Conservation (phyloP, 2,888 invertebrate genomes). For the Unio delphinus region DNA sequence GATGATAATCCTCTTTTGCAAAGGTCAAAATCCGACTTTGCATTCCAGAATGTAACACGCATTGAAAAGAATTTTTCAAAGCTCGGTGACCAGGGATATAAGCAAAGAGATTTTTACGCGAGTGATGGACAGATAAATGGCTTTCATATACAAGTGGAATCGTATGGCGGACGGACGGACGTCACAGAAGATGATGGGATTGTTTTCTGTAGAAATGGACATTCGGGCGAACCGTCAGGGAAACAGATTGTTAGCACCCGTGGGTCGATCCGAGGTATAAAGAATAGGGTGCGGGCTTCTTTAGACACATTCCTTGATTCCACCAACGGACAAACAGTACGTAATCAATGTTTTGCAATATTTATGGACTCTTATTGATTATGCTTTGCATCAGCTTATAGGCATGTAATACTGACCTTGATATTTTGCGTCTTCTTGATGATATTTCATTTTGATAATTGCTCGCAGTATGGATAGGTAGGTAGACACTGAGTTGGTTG, state of each 20-base stretch:
- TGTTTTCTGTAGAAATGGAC: slow-evolving; percentile 55
- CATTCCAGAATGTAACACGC: slow-evolving; percentile 21
- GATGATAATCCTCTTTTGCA: no score
- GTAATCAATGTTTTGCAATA: slow-evolving; percentile 6
- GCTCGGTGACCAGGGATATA: slow-evolving; percentile 18
- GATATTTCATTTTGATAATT: no score
- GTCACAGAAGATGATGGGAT: slow-evolving; percentile 30
- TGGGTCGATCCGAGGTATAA: slow-evolving; percentile 93
- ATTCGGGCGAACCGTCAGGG: slow-evolving; percentile 52
- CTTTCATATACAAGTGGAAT: slow-evolving; percentile 10
- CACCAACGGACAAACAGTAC: slow-evolving; percentile 28
- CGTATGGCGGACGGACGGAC: slow-evolving; percentile 6
- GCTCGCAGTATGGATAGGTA: no score
- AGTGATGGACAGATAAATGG: neutral
- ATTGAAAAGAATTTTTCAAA: slow-evolving; percentile 38
- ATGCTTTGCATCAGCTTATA: no score
- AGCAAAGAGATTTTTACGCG: slow-evolving; percentile 7
- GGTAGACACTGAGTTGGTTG: no score
- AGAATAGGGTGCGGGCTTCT: slow-evolving; percentile 93
- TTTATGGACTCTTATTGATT: no score
- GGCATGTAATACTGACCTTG: no score
- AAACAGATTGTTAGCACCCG: slow-evolving; percentile 85
- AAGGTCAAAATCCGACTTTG: slow-evolving; percentile 14
- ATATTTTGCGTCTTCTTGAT: no score
- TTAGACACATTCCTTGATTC: slow-evolving; percentile 85